Evolutionary conservation across 1,140 invertebrate species (phyloP).

Genomic region (Plutomurus gul): DNA sequence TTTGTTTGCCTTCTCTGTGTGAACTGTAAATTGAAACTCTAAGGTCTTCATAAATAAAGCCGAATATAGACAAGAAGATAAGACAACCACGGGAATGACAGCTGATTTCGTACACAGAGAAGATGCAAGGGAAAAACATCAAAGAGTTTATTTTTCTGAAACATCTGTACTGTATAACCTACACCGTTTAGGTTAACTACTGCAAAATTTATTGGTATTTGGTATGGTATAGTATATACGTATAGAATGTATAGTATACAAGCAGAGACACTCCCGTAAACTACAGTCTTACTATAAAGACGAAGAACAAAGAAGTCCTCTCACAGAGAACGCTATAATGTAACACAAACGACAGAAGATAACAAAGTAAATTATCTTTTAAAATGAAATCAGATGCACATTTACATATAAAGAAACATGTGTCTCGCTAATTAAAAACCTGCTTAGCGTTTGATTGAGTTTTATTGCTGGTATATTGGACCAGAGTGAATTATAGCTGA

Average conservation of each 20-base stretch:
- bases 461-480: slow-evolving; percentile 2
- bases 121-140: background rate
- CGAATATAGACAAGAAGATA: slow-evolving; percentile 1
- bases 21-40: background rate
- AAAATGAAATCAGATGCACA: background rate
- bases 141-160: background rate
- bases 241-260: too few relatives aligned
- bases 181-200: slow-evolving; percentile 2
- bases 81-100: background rate
- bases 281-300: background rate
- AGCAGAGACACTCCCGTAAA: background rate
- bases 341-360: background rate
- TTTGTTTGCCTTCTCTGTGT: background rate
- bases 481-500: slow-evolving; percentile 2
- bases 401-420: slow-evolving; percentile 19
- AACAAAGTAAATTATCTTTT: background rate
- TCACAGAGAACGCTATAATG: background rate
- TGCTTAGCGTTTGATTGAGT: slow-evolving; percentile 23
- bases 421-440: slow-evolving; percentile 21
- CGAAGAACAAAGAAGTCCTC: background rate
- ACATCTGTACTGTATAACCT: too few relatives aligned
- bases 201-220: too few relatives aligned
- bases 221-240: too few relatives aligned
- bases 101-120: background rate
- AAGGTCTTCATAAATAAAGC: background rate